These are phyloP conservation scores for Ochlodes sylvanus DNA, from an alignment of 2,888 invertebrate genomes.

Conservation along the genomic window DNA sequence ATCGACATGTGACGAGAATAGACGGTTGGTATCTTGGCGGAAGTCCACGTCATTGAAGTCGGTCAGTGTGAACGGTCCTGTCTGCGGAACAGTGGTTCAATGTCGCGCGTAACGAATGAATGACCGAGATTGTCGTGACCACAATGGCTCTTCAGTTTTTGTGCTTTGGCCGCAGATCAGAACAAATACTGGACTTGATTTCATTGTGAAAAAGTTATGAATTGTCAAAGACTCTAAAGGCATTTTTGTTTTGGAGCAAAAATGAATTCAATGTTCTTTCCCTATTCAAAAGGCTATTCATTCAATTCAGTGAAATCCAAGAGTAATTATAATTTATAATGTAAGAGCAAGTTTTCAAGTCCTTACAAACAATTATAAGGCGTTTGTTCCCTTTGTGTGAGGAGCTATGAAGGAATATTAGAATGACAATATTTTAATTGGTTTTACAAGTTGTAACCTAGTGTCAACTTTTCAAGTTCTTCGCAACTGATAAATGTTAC, in stretches of 20 bases:
- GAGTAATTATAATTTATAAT: too few relatives aligned
- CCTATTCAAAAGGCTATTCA: too few relatives aligned
- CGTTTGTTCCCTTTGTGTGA: too few relatives aligned
- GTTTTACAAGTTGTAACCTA: too few relatives aligned
- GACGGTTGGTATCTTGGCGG: neutral
- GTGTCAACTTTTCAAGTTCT: too few relatives aligned
- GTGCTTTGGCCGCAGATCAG: neutral
- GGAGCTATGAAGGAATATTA: too few relatives aligned
- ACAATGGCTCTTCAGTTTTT: conserved; percentile 6
- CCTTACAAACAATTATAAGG: too few relatives aligned
- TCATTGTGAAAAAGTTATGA: neutral
- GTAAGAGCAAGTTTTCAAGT: too few relatives aligned
- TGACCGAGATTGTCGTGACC: conserved; percentile 21
- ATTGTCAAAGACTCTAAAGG: neutral
- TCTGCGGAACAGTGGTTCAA: conserved; percentile 13
- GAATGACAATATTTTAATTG: too few relatives aligned
- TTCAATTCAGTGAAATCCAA: too few relatives aligned
- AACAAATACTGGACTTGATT: neutral
- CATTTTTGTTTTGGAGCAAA: neutral
- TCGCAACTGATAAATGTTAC: too few relatives aligned
- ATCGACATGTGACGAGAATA: neutral
- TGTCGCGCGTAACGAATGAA: conserved; percentile 20
- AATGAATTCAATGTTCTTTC: neutral
- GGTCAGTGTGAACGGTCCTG: conserved; percentile 17
- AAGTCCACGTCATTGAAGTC: conserved; percentile 15